Evolutionary conservation across 2,888 invertebrate genomes (phyloP).

Genomic region (Deilephila elpenor): DNA sequence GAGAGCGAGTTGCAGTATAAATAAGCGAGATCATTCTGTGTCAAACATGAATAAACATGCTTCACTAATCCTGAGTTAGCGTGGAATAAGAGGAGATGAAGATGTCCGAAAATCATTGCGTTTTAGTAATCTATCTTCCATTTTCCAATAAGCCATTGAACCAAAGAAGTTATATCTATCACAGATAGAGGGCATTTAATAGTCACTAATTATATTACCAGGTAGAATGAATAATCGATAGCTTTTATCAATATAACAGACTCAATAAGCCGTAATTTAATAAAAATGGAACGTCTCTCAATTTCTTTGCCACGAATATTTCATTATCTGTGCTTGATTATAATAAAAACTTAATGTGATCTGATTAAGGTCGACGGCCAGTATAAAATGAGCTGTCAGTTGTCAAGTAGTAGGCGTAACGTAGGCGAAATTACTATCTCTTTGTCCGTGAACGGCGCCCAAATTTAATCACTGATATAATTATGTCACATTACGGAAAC

Average conservation of each 20-base stretch:
- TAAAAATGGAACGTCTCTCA: neutral
- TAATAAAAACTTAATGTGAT: neutral
- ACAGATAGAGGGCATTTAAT: neutral
- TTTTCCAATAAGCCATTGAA: no score
- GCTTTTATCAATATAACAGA: neutral
- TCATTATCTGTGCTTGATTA: neutral
- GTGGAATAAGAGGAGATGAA: no score
- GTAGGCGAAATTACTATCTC: slow-evolving; percentile 54
- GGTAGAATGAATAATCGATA: neutral
- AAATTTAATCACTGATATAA: slow-evolving; percentile 43
- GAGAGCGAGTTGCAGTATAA: no score
- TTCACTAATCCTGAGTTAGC: no score
- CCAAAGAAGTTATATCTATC: no score
- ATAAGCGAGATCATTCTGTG: no score
- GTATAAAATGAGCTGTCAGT: neutral
- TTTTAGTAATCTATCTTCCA: no score
- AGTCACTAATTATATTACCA: neutral
- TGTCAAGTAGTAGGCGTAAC: slow-evolving; percentile 53
- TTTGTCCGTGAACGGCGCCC: slow-evolving; percentile 32
- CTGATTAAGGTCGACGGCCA: neutral
- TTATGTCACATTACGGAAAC: slow-evolving; percentile 56
- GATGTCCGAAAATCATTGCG: no score
- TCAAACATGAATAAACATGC: no score
- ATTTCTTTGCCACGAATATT: neutral
- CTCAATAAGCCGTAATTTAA: slow-evolving; percentile 3